Evolutionary conservation across 1,140 invertebrate species (phyloP).

Genomic region (Globodera ellingtonae): DNA sequence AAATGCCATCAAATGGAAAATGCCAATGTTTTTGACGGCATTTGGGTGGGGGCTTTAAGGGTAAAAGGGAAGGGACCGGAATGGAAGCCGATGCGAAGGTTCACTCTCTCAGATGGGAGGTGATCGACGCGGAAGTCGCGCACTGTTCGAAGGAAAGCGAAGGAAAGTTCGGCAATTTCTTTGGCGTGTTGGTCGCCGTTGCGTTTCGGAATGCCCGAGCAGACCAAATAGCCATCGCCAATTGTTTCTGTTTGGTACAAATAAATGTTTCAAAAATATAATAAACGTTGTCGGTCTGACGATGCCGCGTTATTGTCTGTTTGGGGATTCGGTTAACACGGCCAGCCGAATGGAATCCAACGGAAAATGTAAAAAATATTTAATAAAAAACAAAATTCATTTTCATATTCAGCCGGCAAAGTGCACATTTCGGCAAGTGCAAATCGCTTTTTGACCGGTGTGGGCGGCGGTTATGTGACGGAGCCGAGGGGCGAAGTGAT

Average conservation of each 20-base stretch:
- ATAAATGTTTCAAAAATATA: neutral
- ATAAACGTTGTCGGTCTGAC: slow-evolving; percentile 50
- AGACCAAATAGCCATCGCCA: slow-evolving; percentile 88
- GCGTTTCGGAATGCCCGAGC: slow-evolving; percentile 71
- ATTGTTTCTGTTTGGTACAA: slow-evolving; percentile 78
- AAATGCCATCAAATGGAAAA: too few relatives aligned
- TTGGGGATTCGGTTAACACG: slow-evolving; percentile 72
- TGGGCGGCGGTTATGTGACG: slow-evolving; percentile 39
- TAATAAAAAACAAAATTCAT: neutral
- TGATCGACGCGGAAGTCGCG: slow-evolving; percentile 39
- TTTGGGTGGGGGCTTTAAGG: too few relatives aligned
- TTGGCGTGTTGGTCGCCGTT: slow-evolving; percentile 88
- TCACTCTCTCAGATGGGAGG: too few relatives aligned
- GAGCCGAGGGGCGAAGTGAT: slow-evolving; percentile 39
- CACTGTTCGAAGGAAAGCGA: slow-evolving; percentile 42
- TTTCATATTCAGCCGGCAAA: slow-evolving; percentile 14
- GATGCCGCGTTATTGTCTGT: slow-evolving; percentile 83
- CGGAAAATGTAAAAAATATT: slow-evolving; percentile 66
- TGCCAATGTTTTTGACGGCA: too few relatives aligned
- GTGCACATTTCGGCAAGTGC: slow-evolving; percentile 26
- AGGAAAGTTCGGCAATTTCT: slow-evolving; percentile 74
- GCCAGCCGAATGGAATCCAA: slow-evolving; percentile 70
- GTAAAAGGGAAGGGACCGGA: too few relatives aligned
- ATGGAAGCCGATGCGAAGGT: too few relatives aligned
- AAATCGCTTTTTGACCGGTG: slow-evolving; percentile 30